Evolutionary conservation across 2,797 vertebrate species (phyloP), one percentile per base, ranked within the genome.

Genomic region (Smutsia temminckii): DNA sequence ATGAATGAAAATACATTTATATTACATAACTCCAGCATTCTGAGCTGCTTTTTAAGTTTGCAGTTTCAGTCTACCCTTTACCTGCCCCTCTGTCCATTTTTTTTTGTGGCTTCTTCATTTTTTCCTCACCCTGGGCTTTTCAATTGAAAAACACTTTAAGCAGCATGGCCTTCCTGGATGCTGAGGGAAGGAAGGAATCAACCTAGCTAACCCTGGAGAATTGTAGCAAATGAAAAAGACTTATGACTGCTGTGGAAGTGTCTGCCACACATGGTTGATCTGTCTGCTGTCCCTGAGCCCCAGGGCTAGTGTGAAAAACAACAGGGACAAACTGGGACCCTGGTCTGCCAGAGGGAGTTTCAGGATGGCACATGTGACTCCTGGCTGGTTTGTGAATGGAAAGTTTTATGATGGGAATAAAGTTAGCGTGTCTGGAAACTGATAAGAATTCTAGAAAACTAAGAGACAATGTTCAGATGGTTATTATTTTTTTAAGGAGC

Each of bases 131-230:
- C 66, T 68, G 64, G 75, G 72, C 29, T 34, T 92, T 96, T 81
- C 34, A 93, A 92, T 0, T 55, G 20, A 92, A 59, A 93, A 49
- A 51, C 17, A 61, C 40, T 89, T 90, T 93, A 75, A 94, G 81
- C 74, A 95, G 2, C 14, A 20, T 77, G 57, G n/a, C 71, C 86
- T 61, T 72, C 37, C 83, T 49, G 71, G 57, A 49, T 78, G 71
- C 89, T 78, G 49, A 72, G 59, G 37, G 85, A 89, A 79, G 42
- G 63, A 78, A 71, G 25, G 29, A 29, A 77, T 81, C 5, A 8
- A 90, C 68, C 34, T 34, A 16, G 63, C 27, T 95, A 63, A 89
- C 93, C 85, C 95, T 78, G 72, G 91, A 87, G 89, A 95, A n/a
- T 66, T 91, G 11, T 78, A 55, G 85, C 72, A 93, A 95, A 87